A percentile compares a stretch with the other conserved stretches of the same genome.
These are phyloP conservation scores for Taurulus bubalis DNA, from an alignment of 2,113 vertebrate species.

Conservation along the genomic window DNA sequence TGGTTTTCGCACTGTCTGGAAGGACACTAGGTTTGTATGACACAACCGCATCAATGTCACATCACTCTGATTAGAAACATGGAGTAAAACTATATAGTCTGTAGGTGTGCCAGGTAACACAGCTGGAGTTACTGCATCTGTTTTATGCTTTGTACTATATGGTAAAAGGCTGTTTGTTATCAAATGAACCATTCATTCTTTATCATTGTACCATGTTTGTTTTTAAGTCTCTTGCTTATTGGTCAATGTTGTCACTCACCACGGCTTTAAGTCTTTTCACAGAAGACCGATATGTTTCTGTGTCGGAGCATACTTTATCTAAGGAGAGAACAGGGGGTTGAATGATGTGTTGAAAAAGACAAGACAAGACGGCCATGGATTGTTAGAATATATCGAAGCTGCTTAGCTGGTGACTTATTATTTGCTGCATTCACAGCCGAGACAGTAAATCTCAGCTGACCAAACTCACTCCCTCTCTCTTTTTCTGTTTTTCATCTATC, in stretches of 20 bases:
- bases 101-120: not conserved
- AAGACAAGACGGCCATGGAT: constrained; percentile 57
- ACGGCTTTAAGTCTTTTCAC: constrained; percentile 5
- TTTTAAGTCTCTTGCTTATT: not conserved
- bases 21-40: not conserved
- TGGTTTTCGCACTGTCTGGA: too few relatives aligned
- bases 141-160: not conserved
- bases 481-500: constrained; percentile 50
- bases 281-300: constrained; percentile 28
- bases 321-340: constrained; percentile 17
- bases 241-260: not conserved
- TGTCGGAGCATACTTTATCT: constrained; percentile 48
- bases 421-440: constrained; percentile 62
- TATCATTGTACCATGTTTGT: not conserved
- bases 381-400: constrained; percentile 68
- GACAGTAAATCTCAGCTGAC: constrained; percentile 67
- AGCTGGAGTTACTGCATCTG: not conserved
- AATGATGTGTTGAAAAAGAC: constrained; percentile 50
- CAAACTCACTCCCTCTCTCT: constrained; percentile 36
- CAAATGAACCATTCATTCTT: not conserved
- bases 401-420: constrained; percentile 64
- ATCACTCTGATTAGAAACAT: not conserved
- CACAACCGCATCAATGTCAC: not conserved
- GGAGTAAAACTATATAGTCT: not conserved
- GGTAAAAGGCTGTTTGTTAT: not conserved